Base-by-base conservation (phyloP, 2,888 invertebrate species). In the Cartodere bifasciata region DNA sequence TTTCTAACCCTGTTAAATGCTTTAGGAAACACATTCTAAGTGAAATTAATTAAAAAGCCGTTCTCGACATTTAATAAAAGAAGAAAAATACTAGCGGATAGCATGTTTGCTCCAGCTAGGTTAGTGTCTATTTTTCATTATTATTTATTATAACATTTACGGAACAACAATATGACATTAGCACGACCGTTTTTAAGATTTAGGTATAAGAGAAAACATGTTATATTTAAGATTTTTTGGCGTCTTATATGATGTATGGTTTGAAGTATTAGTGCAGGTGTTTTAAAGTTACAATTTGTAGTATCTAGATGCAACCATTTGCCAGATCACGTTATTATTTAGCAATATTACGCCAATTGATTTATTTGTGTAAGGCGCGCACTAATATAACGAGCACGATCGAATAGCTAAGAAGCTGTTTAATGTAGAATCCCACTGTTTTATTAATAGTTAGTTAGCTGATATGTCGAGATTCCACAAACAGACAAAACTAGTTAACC, bases 371-470 rank as follows among this genome's bases (percentile, higher is more conserved):
- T 41, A 41, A 40, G 40, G 40, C 46, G 46, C 42, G 41, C 41
- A 41, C 45, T 48, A 51, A 49, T 50, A 45, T 47, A 46, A 44
- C 42, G 44, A 48, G 45, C 52, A 51, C 50, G 49, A 51, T 49
- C 46, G 44, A 48, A 48, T 50, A 44, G 47, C 43, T 43, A 52
- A 50, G 52, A 44, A 51, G 50, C 49, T 47, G 46, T 48, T 49
- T 44, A 49, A 49, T 49, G 44, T 38, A 47, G 52, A 52, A 46
- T 51, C 55, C 53, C 45, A 55, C 53, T 54, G 56, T 52, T 55
- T 55, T 54, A 56, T 56, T 55, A 53, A 56, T 55, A 55, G 49
- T 48, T n/a, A n/a, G n/a, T n/a, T n/a, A n/a, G n/a, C n/a, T 47
- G 42, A 46, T 43, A 46, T 44, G 48, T 48, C 47, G 45, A 46